Base-by-base conservation (phyloP, 2,888 invertebrate species). In the Dryocosmus kuriphilus region DNA sequence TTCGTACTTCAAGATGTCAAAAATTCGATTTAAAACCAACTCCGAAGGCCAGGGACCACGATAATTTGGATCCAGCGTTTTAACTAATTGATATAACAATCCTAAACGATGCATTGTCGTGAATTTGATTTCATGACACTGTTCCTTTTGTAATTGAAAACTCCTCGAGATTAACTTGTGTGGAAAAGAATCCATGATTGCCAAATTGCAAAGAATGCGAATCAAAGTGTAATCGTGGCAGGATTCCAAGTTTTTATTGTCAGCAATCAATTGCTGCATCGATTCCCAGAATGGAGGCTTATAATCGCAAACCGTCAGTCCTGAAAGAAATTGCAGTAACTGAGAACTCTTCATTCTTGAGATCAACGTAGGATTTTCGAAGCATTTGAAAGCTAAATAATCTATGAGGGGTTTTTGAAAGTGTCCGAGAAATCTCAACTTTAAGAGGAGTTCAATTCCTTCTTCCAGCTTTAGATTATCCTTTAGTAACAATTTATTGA, bases 41-140 rank as follows among this genome's bases (percentile, higher is more conserved):
- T 89, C 82, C 0, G 92, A 88, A 8, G 94, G 92, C 80, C 92
- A 91, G 65, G 92, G 92, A 57, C 92, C 92, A 14, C 86, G 76
- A 73, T 92, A 92, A 6, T 90, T 82, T 46, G 92, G 92, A 84
- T 93, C 91, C 67, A 94, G 92, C 0, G 92, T 84, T 62, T 86
- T 92, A 0, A 94, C 92, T 0, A 93, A 93, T 88, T 95, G 94
- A 84, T 94, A 92, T 11, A 96, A 88, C 0, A 93, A 90, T 35
- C 94, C 82, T 81, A 87, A 93, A 22, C 77, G 46, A 80, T 67
- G 71, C 79, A 83, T 19, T 0, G 30, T 24, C 14, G 24, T 8
- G 4, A 24, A 24, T 57, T 57, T 57, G 1, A 57, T 22, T 2
- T 57, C 24, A 24, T 24, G 9, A 11, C 2, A 11, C 14, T 22